Percentiles rank a stretch among this genome's conserved stretches.
Evolutionary conservation across 2,888 invertebrate species (phyloP).

Genomic region (Imbricaverruca yamaguchii): DNA sequence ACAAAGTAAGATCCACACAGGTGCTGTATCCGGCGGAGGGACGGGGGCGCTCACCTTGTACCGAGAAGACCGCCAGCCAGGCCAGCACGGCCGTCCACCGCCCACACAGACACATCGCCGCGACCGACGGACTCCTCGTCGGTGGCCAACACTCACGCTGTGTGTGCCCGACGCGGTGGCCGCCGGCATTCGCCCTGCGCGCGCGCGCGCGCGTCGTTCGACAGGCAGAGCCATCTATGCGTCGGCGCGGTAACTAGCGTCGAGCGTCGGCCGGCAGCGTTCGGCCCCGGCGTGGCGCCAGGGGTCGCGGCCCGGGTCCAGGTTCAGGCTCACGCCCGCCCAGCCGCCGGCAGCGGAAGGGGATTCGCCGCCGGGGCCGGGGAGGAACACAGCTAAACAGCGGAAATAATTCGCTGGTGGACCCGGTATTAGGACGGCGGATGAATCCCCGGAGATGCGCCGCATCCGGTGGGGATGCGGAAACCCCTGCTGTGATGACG

Average conservation of each 20-base stretch:
- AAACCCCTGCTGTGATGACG: background rate
- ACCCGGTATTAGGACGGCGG: background rate
- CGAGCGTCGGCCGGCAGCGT: background rate
- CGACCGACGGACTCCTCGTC: background rate
- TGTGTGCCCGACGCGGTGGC: background rate
- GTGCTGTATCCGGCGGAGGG: background rate
- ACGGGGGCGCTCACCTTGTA: background rate
- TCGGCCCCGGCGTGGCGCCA: background rate
- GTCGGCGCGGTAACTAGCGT: background rate
- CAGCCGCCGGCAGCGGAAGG: background rate
- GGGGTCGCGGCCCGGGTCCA: background rate
- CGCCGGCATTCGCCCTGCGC: background rate
- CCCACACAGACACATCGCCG: background rate
- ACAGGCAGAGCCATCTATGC: background rate
- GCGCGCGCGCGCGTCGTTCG: background rate
- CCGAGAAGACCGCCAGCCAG: background rate
- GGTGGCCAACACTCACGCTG: background rate
- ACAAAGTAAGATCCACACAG: too few relatives aligned
- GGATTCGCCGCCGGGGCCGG: background rate
- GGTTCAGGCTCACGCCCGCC: background rate
- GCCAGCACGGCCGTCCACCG: background rate
- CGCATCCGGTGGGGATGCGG: background rate
- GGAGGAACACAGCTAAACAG: background rate
- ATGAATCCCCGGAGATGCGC: background rate
- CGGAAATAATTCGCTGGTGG: constrained; percentile 3